Percentiles rank a stretch among this genome's conserved stretches.
Conservation (phyloP, 2,113 vertebrate genomes). For the Indicator indicator region DNA sequence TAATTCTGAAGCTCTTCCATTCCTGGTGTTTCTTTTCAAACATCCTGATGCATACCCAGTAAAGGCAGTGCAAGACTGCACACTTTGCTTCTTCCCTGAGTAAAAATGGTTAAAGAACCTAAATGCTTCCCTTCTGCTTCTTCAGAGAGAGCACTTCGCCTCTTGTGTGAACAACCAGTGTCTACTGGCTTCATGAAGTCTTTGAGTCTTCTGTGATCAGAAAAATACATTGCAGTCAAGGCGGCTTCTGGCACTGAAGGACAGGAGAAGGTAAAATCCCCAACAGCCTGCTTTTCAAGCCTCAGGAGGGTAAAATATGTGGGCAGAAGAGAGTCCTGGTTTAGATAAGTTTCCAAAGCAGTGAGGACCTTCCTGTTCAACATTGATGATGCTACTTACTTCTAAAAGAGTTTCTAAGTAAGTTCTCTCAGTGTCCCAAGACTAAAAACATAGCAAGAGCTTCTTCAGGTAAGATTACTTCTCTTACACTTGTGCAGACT, state of each 20-base stretch:
- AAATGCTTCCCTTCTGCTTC: neutral
- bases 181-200: neutral
- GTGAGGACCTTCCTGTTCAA: neutral
- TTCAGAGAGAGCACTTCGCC: neutral
- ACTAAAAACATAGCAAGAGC: neutral
- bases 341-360: neutral
- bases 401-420: neutral
- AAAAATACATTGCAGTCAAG: neutral
- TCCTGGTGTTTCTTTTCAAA: neutral
- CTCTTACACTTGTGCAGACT: neutral
- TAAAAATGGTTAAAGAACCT: conserved; percentile 3
- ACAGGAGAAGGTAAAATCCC: neutral
- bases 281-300: neutral
- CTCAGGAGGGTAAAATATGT: neutral
- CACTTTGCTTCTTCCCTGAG: conserved; percentile 39
- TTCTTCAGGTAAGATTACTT: neutral
- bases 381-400: neutral
- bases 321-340: neutral
- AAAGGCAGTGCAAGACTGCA: neutral
- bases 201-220: neutral
- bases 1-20: neutral
- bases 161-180: neutral
- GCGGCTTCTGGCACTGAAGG: neutral
- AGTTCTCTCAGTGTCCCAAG: neutral
- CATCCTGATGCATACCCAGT: neutral